phyloP scores from a whole-genome alignment of 2,797 vertebrate genomes.

The Phrynocephalus vlangalii region DNA sequence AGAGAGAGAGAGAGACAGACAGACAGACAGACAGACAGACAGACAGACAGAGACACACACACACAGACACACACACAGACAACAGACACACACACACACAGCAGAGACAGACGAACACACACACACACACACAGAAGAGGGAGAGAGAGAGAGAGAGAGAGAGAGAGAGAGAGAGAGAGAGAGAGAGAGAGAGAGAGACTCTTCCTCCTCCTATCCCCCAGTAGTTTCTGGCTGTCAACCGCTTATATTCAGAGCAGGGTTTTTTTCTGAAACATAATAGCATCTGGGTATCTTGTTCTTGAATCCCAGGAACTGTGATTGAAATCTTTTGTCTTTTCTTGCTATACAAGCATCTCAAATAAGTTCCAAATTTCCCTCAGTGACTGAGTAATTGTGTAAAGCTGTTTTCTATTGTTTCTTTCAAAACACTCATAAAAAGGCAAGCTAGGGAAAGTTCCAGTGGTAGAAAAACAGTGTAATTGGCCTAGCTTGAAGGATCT shows the following conservation, averaged over 20 bases:
- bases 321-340: constrained; percentile 12
- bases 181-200: no score
- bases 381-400: not conserved
- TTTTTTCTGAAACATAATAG: not conserved
- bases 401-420: not conserved
- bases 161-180: no score
- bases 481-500: not conserved
- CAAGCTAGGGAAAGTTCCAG: not conserved
- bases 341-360: not conserved
- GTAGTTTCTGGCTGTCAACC: not conserved
- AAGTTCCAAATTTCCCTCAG: constrained; percentile 11
- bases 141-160: no score
- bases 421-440: constrained; percentile 6
- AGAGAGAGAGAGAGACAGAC: no score
- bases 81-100: no score
- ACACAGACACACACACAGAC: no score
- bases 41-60: no score
- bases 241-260: not conserved
- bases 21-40: no score
- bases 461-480: not conserved
- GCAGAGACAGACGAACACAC: no score
- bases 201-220: no score
- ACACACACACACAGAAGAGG: no score
- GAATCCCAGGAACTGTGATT: not conserved
- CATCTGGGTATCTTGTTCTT: not conserved